Evolutionary conservation across 2,797 vertebrate species (phyloP), one percentile per base, ranked within the genome.

Genomic region (Dallia pectoralis): DNA sequence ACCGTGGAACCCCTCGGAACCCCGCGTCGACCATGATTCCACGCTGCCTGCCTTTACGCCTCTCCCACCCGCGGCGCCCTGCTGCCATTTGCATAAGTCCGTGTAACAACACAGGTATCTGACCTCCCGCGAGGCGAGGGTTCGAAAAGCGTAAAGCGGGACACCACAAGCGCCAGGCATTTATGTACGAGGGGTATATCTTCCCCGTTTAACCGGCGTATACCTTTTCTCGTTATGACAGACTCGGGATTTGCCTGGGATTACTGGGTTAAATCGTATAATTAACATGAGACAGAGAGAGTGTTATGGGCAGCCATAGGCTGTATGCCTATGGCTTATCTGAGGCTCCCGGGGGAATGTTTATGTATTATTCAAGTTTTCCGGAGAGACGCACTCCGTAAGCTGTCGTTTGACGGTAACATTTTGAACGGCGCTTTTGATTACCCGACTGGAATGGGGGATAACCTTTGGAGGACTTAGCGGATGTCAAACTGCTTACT

Each of bases 201-300:
- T 74, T 70, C 76, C 48, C 29, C 62, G 53, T 64, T 88, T 84
- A 86, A 80, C 79, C 67, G 51, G 70, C 66, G 73, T 82, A 74
- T 85, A 82, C 82, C 86, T 84, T 85, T 83, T 30, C 86, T 79
- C 77, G 73, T 67, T 79, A 86, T 70, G 74, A 71, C 73, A 84
- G 80, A 87, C 79, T 78, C 73, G 76, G 86, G 83, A 84, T 91
- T 88, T 89, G 76, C 80, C 65, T 69, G 49, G 91, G 91, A 93
- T 93, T 92, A 92, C 78, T 11, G 53, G 86, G 84, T 75, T 82
- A 86, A 91, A 91, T 88, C 90, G 86, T 83, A 86, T 91, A 91
- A 93, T 93, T 92, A 91, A 87, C 85, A 90, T 90, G 87, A 93
- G 91, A 89, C 85, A 69, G 86, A 78, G 83, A 82, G 85, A 88